A percentile compares a stretch with the other conserved stretches of the same genome.
Evolutionary conservation across 1,140 invertebrate genomes (phyloP).

Genomic region (Drosophila kurseongensis): DNA sequence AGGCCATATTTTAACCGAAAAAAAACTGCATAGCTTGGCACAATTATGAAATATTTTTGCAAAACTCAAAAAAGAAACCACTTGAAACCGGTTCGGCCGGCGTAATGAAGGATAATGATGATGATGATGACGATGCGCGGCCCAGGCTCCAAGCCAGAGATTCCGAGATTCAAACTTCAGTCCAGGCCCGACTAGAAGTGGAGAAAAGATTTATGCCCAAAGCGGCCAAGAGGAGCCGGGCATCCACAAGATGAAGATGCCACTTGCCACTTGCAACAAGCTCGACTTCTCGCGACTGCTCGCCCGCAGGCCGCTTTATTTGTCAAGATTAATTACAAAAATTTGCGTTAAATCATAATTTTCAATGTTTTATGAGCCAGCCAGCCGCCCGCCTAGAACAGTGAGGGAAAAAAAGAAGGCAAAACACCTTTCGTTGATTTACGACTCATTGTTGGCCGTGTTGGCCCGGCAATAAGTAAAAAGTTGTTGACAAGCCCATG

Average conservation of each 20-base stretch:
- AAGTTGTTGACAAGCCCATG: constrained; percentile 69
- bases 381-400: constrained; percentile 39
- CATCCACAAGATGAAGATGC: constrained; percentile 65
- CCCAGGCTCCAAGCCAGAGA: constrained; percentile 22
- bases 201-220: constrained; percentile 72
- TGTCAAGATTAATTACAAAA: constrained; percentile 83
- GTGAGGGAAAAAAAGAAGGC: neutral
- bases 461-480: neutral
- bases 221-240: constrained; percentile 34
- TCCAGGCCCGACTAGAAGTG: constrained; percentile 54
- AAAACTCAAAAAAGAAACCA: constrained; percentile 45
- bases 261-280: constrained; percentile 47
- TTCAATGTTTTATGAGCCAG: constrained; percentile 72
- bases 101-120: constrained; percentile 84
- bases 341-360: constrained; percentile 82
- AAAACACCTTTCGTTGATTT: constrained; percentile 60
- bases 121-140: constrained; percentile 53
- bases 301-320: constrained; percentile 64
- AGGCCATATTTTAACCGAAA: constrained; percentile 71
- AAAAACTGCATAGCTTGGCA: constrained; percentile 70
- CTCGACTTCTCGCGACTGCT: constrained; percentile 6
- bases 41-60: constrained; percentile 82
- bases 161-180: constrained; percentile 20
- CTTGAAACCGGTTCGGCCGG: constrained; percentile 57
- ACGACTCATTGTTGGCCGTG: constrained; percentile 51